Base-by-base conservation (phyloP, 2,888 invertebrate genomes). In the Ptilodon capucinus region DNA sequence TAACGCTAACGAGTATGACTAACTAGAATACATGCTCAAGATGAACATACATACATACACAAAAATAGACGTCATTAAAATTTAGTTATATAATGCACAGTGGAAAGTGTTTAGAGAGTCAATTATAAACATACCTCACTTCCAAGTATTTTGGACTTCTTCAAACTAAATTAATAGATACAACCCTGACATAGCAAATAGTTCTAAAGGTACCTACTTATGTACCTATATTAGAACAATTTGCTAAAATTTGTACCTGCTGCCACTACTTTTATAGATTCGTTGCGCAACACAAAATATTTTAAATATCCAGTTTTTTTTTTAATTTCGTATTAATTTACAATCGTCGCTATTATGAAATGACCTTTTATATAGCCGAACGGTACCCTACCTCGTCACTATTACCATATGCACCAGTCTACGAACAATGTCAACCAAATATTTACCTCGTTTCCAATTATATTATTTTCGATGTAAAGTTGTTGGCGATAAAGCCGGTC, bases 131-230 rank as follows among this genome's bases (percentile, higher is more conserved):
- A 11, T 7, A 32, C 47, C 45, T 51, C 48, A 57, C 48, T 60
- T 60, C 54, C 48, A 58, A 64, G 45, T 30, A 14, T 34, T 40
- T 8, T 17, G 34, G 54, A 47, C 54, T 58, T 60, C 51, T 54
- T 44, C 40, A 23, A 40, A 39, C 44, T 59, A 58, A 64, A 64
- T 60, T 50, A 54, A 64, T n/a, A n/a, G n/a, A n/a, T 60, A 38
- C 64, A 64, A 58, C 64, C 64, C 61, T 65, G 68, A 65, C 64
- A 54, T 16, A 50, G 54, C n/a, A n/a, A n/a, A n/a, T n/a, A n/a
- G n/a, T n/a, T n/a, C n/a, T n/a, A n/a, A n/a, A n/a, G n/a, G n/a
- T n/a, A n/a, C n/a, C n/a, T n/a, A n/a, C n/a, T n/a, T 48, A 58
- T 44, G 51, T 50, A 49, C 18, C 18, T 30, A 44, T 51, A 55